These are phyloP conservation scores for Drosophila lacertosa DNA, from an alignment of 1,140 invertebrate species.

Conservation along the genomic window DNA sequence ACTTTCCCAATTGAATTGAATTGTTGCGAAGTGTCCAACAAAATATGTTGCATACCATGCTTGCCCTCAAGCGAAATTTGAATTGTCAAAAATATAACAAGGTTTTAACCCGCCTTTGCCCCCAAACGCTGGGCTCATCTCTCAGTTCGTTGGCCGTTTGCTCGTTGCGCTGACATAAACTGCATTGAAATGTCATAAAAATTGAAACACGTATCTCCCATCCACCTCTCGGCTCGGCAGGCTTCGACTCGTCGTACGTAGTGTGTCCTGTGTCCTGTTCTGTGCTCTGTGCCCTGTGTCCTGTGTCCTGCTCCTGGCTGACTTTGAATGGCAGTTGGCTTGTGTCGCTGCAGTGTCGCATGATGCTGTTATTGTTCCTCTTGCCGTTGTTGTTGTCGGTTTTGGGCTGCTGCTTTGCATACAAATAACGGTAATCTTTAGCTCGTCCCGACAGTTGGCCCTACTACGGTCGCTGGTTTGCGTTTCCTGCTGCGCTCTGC, in stretches of 20 bases:
- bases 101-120: conserved; percentile 30
- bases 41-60: conserved; percentile 43
- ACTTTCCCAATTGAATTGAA: conserved; percentile 74
- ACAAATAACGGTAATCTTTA: conserved; percentile 75
- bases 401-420: conserved; percentile 70
- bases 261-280: background rate
- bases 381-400: conserved; percentile 41
- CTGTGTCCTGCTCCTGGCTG: conserved; percentile 28
- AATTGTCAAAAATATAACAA: conserved; percentile 79
- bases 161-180: conserved; percentile 76
- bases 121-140: conserved; percentile 15
- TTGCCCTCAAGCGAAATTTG: conserved; percentile 59
- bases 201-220: conserved; percentile 71
- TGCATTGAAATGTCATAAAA: conserved; percentile 82
- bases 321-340: conserved; percentile 58
- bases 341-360: conserved; percentile 48
- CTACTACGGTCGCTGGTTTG: conserved; percentile 13
- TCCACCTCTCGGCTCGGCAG: conserved; percentile 38
- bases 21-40: conserved; percentile 65
- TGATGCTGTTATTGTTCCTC: conserved; percentile 24
- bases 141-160: conserved; percentile 41
- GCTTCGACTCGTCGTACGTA: conserved; percentile 7
- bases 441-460: conserved; percentile 29
- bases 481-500: conserved; percentile 14
- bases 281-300: conserved; percentile 4